A percentile compares a stretch with the other conserved stretches of the same genome.
phyloP scores from a whole-genome alignment of 2,113 vertebrate genomes.

The Calidris pygmaea region DNA sequence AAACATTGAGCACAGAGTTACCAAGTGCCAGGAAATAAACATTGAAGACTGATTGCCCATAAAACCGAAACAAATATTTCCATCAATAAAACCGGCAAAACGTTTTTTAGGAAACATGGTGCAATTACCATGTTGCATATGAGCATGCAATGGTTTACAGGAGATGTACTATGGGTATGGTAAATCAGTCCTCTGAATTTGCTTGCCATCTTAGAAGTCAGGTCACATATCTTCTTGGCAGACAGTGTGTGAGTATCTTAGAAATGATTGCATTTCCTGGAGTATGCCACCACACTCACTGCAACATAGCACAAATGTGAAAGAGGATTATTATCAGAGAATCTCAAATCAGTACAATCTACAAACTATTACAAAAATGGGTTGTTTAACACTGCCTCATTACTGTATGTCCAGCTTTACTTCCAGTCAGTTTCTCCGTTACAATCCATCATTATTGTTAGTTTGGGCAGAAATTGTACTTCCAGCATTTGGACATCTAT shows the following conservation, averaged over 20 bases:
- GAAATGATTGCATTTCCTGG: background rate
- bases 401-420: background rate
- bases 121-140: background rate
- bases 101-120: background rate
- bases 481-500: background rate
- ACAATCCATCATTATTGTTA: fast-evolving
- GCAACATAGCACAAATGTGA: background rate
- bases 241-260: background rate
- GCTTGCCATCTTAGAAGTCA: background rate
- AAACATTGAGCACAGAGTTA: background rate
- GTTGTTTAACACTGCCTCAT: background rate
- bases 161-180: background rate
- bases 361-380: background rate
- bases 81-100: background rate
- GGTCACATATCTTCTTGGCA: background rate
- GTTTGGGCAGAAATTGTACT: background rate
- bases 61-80: background rate
- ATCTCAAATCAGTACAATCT: background rate
- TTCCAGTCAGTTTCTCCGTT: background rate
- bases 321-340: background rate
- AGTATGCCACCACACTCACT: background rate
- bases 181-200: background rate
- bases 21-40: background rate
- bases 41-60: background rate
- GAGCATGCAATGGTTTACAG: background rate